Base-by-base conservation (phyloP, 2,113 vertebrate species). In the Chitala chitala region DNA sequence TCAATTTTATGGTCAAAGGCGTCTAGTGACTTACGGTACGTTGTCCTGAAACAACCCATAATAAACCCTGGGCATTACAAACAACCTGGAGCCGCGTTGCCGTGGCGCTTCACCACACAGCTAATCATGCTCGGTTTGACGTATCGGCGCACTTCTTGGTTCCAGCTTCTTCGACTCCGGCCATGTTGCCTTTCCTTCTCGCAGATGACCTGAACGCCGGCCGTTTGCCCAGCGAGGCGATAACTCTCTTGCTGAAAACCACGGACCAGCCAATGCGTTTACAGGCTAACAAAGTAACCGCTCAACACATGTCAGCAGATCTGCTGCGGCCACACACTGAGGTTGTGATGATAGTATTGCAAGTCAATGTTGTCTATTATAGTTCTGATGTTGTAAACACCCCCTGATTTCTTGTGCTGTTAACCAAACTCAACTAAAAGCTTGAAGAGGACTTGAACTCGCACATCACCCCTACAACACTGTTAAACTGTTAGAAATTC, bases 1-100 rank as follows among this genome's bases (percentile, higher is more conserved):
- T 63, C 29, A 63, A 63, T 63, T 63, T 63, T 31, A 22, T 64
- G 78, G 77, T 84, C 86, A 82, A 81, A 82, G 75, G 79, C 72
- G 79, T 82, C 78, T 81, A 87, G 81, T 81, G 65, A 81, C 78
- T 87, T 76, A 77, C 71, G 65, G 75, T 84, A 83, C 80, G 78
- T 83, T 80, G 84, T 87, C 81, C 84, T 84, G 82, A 75, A 79
- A 68, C 64, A 68, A 15, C 64, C 64, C 42, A 8, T 17, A 44
- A 48, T 9, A 42, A 68, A 22, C 64, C 13, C 2, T 9, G 46
- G 22, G 24, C 64, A 46, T 88, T 84, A 89, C 3, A 84, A 83
- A 22, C 26, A n/a, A 68, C 42, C 40, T 24, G 10, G 5, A n/a
- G 24, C 42, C 22, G 22, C 64, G 15, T 42, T 46, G 64, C 64